These are phyloP conservation scores for Hemichromis elongatus DNA, from an alignment of 2,113 vertebrate genomes.

Conservation along the genomic window DNA sequence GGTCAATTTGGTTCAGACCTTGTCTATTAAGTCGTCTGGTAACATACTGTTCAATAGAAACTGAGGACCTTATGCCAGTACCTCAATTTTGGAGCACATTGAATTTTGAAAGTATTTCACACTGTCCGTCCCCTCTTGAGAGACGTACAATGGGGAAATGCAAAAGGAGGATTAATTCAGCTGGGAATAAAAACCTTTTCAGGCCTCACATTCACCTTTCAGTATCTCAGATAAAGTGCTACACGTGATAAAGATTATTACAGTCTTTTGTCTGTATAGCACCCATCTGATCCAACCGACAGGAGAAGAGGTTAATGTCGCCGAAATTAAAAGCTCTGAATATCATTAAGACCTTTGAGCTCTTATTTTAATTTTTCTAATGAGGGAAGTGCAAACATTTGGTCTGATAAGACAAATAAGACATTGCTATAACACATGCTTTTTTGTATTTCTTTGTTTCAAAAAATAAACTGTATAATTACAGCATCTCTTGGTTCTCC, in stretches of 20 bases:
- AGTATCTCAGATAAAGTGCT: conserved; percentile 29
- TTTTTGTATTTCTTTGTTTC: neutral
- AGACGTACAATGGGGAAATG: conserved; percentile 23
- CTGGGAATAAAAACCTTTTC: conserved; percentile 45
- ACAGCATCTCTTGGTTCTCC: neutral
- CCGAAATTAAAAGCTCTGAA: neutral
- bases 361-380: neutral
- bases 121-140: conserved; percentile 3
- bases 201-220: conserved; percentile 18
- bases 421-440: neutral
- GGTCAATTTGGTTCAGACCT: neutral
- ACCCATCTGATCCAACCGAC: neutral
- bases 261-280: neutral
- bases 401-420: neutral
- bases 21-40: conserved; percentile 31
- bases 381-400: neutral
- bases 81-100: conserved; percentile 5
- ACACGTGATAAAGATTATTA: conserved; percentile 19
- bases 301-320: conserved; percentile 12
- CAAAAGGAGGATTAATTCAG: conserved; percentile 46
- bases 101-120: neutral
- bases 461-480: neutral
- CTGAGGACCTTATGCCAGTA: neutral
- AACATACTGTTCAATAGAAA: neutral
- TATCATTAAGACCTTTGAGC: neutral